Percentiles rank a stretch among this genome's conserved stretches.
These are phyloP conservation scores for Lophotis ruficrista DNA, from an alignment of 2,113 vertebrate species.

Conservation along the genomic window DNA sequence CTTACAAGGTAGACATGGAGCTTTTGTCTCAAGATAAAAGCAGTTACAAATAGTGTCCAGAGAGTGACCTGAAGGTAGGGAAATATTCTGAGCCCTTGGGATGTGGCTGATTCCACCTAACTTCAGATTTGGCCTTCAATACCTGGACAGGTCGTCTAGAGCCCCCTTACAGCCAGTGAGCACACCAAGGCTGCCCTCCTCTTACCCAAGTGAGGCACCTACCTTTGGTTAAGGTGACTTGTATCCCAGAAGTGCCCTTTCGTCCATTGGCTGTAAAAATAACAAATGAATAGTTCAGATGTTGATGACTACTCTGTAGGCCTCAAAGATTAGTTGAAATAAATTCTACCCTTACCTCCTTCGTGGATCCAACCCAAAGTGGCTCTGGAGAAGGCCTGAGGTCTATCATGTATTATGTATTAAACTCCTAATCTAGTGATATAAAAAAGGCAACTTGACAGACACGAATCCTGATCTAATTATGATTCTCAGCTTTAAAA, in stretches of 20 bases:
- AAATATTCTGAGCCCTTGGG: neutral
- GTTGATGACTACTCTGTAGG: neutral
- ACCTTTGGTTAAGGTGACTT: neutral
- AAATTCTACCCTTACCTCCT: neutral
- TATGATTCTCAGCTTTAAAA: slow-evolving; percentile 49
- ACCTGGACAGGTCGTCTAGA: neutral
- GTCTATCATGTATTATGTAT: slow-evolving; percentile 37
- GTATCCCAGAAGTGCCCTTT: neutral
- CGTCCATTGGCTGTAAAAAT: neutral
- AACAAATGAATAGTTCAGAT: neutral
- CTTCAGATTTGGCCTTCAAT: neutral
- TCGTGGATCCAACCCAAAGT: neutral
- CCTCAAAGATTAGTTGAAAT: neutral
- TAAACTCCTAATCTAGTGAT: slow-evolving; percentile 53
- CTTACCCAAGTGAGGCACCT: neutral
- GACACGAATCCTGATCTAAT: slow-evolving; percentile 60
- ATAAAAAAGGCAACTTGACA: slow-evolving; percentile 47
- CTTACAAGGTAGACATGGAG: neutral
- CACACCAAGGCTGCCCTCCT: neutral
- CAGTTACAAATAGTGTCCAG: rapidly evolving
- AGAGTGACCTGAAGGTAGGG: neutral
- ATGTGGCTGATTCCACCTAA: neutral
- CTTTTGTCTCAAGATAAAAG: neutral
- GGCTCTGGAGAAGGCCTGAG: slow-evolving; percentile 31
- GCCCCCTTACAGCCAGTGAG: neutral